Percentiles rank a stretch among this genome's conserved stretches.
Evolutionary conservation across 2,888 invertebrate genomes (phyloP).

Genomic region (Pandemis corylana): DNA sequence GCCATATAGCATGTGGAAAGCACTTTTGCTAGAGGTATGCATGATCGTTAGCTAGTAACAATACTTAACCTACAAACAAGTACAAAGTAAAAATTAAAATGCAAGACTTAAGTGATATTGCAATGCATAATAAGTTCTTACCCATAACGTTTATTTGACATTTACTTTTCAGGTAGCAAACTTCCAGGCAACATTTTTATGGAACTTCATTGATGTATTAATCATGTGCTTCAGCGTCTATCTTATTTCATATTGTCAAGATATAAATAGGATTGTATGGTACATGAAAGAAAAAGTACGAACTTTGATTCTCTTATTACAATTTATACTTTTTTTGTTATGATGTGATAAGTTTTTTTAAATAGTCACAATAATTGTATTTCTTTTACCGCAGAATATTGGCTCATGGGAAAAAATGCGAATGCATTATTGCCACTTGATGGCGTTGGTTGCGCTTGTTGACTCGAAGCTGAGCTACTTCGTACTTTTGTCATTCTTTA

Average conservation of each 20-base stretch:
- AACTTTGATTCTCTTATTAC: not conserved
- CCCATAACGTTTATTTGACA: not conserved
- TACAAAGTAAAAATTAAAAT: too few species aligned
- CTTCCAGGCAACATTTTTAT: conserved; percentile 22
- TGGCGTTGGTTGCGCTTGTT: conserved; percentile 52
- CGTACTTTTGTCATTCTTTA: conserved; percentile 58
- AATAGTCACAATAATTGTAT: not conserved
- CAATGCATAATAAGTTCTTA: too few species aligned
- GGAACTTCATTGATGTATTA: conserved; percentile 22
- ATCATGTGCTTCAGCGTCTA: conserved; percentile 22
- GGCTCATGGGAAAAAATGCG: conserved; percentile 58
- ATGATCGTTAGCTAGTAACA: too few species aligned
- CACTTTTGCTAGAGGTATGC: conserved; percentile 20
- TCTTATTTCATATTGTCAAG: conserved; percentile 17
- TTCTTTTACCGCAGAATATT: conserved; percentile 7
- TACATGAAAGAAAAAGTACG: conserved; percentile 15
- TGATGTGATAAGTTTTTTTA: too few species aligned
- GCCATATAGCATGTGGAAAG: conserved; percentile 19
- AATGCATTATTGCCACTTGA: conserved; percentile 52
- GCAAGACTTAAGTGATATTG: too few species aligned
- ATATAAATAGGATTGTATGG: not conserved
- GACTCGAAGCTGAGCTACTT: conserved; percentile 54
- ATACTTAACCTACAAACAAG: too few species aligned
- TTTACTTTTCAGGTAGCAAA: conserved; percentile 25
- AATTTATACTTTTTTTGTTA: too few species aligned